Conservation (phyloP, 37 sponge, comb jelly and placozoan genomes). For the Geodia barretti region DNA sequence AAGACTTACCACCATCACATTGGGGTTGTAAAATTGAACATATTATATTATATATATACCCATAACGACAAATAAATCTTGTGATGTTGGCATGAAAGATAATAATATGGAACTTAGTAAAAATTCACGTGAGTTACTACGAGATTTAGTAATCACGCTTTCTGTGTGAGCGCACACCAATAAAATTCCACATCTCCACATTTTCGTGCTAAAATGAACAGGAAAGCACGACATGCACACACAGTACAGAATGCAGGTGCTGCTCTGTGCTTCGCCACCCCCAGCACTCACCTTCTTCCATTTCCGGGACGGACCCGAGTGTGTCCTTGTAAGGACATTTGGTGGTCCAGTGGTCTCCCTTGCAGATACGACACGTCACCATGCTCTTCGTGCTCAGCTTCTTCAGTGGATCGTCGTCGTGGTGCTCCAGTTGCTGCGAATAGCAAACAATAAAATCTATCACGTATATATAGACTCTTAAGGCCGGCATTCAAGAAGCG, state of each 20-base stretch:
- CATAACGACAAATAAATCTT: too few relatives aligned
- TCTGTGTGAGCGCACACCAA: background rate
- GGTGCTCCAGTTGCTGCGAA: constrained; percentile 72
- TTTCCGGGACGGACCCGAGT: constrained; percentile 49
- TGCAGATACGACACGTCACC: constrained; percentile 93
- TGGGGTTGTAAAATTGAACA: too few relatives aligned
- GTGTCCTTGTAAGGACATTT: constrained; percentile 94
- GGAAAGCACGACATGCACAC: background rate
- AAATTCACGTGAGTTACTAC: too few relatives aligned
- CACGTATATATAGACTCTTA: too few relatives aligned
- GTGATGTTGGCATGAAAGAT: too few relatives aligned
- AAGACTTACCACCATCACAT: too few relatives aligned
- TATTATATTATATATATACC: too few relatives aligned
- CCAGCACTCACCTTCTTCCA: constrained; percentile 33
- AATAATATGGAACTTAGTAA: too few relatives aligned
- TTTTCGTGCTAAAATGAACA: background rate
- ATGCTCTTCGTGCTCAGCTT: constrained; percentile 71
- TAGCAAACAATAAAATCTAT: too few relatives aligned
- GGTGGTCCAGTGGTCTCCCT: constrained; percentile 94
- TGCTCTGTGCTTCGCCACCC: background rate
- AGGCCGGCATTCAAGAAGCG: too few relatives aligned
- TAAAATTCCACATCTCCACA: background rate
- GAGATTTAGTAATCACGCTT: too few relatives aligned
- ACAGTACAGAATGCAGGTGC: background rate
- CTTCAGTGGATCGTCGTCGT: constrained; percentile 77